Evolutionary conservation across 1,140 invertebrate genomes (phyloP).

Genomic region (Nephila pilipes): DNA sequence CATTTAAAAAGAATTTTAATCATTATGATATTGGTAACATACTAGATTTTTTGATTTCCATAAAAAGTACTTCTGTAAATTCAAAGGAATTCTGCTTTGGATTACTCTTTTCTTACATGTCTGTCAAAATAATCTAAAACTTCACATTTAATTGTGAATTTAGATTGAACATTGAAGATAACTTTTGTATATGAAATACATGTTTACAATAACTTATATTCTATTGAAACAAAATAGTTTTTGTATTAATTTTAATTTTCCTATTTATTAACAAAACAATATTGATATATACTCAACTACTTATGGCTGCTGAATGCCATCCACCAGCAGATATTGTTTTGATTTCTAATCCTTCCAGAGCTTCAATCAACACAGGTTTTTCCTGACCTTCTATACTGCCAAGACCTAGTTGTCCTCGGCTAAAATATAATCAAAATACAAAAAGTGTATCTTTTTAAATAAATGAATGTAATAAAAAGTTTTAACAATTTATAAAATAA

Average conservation of each 20-base stretch:
- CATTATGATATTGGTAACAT: too few species aligned
- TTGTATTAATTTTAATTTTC: too few species aligned
- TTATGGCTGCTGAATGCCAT: constrained; percentile 91
- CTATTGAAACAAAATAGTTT: background rate
- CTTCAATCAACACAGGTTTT: constrained; percentile 86
- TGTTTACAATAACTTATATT: too few species aligned
- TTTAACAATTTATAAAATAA: background rate
- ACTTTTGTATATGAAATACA: too few species aligned
- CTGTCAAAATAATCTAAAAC: too few species aligned
- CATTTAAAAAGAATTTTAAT: too few species aligned
- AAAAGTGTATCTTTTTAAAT: background rate
- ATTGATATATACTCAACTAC: constrained; percentile 80
- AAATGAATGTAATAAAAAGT: background rate
- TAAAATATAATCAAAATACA: constrained; percentile 80
- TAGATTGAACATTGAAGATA: too few species aligned
- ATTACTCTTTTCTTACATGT: too few species aligned
- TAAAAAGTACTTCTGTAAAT: too few species aligned
- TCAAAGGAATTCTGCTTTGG: too few species aligned
- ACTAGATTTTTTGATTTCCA: too few species aligned
- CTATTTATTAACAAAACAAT: background rate
- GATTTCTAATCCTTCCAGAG: constrained; percentile 86
- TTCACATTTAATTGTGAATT: too few species aligned
- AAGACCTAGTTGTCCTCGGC: constrained; percentile 92
- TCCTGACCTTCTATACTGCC: constrained; percentile 85
- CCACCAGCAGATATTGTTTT: constrained; percentile 86